These are phyloP conservation scores for Teleopsis dalmanni DNA, from an alignment of 1,140 invertebrate species.

Conservation along the genomic window DNA sequence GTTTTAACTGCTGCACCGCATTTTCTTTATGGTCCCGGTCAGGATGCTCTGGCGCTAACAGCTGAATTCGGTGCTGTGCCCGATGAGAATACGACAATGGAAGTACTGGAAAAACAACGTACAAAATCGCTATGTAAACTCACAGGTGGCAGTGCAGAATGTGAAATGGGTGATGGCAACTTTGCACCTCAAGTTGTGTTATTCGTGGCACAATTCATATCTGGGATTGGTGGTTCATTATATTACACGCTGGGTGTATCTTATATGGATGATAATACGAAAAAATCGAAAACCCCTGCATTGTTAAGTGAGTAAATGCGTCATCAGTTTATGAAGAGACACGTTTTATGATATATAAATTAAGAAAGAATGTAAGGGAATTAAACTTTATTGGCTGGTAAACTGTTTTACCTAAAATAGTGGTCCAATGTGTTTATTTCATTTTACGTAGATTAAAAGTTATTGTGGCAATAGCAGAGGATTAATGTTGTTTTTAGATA, in stretches of 20 bases:
- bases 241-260: constrained; percentile 61
- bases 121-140: constrained; percentile 42
- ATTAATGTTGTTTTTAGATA: too few relatives aligned
- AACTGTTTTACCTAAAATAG: too few relatives aligned
- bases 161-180: constrained; percentile 51
- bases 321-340: too few relatives aligned
- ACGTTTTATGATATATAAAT: too few relatives aligned
- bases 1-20: constrained; percentile 64
- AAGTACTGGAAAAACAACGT: constrained; percentile 34
- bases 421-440: too few relatives aligned
- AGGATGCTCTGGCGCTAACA: constrained; percentile 58
- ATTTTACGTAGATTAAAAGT: too few relatives aligned
- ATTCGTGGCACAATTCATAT: constrained; percentile 59
- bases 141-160: constrained; percentile 42
- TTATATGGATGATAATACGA: constrained; percentile 66
- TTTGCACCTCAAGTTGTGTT: constrained; percentile 54
- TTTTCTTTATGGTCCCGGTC: constrained; percentile 63
- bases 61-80: constrained; percentile 51
- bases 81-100: constrained; percentile 39
- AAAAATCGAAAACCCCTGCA: constrained; percentile 61
- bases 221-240: constrained; percentile 57
- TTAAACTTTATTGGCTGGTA: too few relatives aligned
- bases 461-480: too few relatives aligned
- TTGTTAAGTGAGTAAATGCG: constrained; percentile 51
- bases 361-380: too few relatives aligned